Conservation (phyloP, 2,113 vertebrate species). For the Electrona antarctica region DNA sequence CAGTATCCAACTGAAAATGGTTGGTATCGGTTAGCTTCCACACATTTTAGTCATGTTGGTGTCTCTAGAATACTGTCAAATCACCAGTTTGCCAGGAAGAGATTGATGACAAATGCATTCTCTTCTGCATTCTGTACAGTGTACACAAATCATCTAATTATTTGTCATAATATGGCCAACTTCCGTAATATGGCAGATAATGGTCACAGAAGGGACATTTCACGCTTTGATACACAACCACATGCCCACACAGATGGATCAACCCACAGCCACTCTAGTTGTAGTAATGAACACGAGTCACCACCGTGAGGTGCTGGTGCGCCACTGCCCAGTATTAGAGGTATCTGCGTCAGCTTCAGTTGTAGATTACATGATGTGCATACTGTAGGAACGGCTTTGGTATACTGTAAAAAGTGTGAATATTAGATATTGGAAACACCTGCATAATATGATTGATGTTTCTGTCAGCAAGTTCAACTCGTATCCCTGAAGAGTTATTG, state of each 20-base stretch:
- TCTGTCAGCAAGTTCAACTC: too few species aligned
- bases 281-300: neutral
- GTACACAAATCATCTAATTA: neutral
- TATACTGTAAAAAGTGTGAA: too few species aligned
- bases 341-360: neutral
- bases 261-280: neutral
- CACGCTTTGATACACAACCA: neutral
- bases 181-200: neutral
- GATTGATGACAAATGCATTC: too few species aligned
- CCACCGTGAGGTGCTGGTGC: slow-evolving; percentile 53
- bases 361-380: neutral
- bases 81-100: neutral
- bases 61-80: neutral
- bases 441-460: too few species aligned
- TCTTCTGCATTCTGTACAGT: neutral
- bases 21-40: neutral
- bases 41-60: neutral
- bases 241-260: neutral
- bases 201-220: too few species aligned
- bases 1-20: neutral
- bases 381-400: too few species aligned
- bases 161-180: neutral
- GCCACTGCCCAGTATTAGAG: slow-evolving; percentile 9
- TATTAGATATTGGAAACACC: too few species aligned
- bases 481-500: too few species aligned